Base-by-base conservation (phyloP, 2,888 invertebrate species). In the Mystacides longicornis region DNA sequence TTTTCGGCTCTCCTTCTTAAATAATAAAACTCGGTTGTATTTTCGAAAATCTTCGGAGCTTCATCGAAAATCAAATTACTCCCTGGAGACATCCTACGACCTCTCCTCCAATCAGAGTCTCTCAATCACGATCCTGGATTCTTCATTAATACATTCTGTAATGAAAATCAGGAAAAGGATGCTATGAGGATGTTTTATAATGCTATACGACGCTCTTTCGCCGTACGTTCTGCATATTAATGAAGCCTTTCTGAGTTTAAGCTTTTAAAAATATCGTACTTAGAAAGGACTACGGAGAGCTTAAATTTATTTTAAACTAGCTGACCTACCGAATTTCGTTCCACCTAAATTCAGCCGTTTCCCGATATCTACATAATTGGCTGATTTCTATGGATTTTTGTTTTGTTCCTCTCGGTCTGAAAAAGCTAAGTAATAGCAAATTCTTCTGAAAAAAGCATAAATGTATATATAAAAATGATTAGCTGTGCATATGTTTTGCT, bases 1-100 rank as follows among this genome's bases (percentile, higher is more conserved):
- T n/a, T n/a, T n/a, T n/a, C n/a, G n/a, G n/a, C n/a, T n/a, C n/a
- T n/a, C n/a, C n/a, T n/a, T n/a, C n/a, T n/a, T n/a, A n/a, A n/a
- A n/a, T n/a, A n/a, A n/a, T n/a, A n/a, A n/a, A n/a, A n/a, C n/a
- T n/a, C n/a, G n/a, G n/a, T n/a, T n/a, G n/a, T n/a, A n/a, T n/a
- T n/a, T n/a, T n/a, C n/a, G n/a, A n/a, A n/a, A n/a, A n/a, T n/a
- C n/a, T n/a, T n/a, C n/a, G n/a, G n/a, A n/a, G n/a, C n/a, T n/a
- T n/a, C n/a, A 19, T 23, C 27, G 23, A 52, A 54, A 54, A 55
- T 57, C 49, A 51, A 57, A 56, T 54, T 55, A 55, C 54, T 42
- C 52, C 52, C 51, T 11, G 23, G 49, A 49, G 51, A 42, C 49
- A 50, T 54, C 53, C 52, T 45, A 51, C 33, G 7, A 7, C 37